phyloP scores from a whole-genome alignment of 1,140 invertebrate genomes.

The Cyphomyrmex costatus region DNA sequence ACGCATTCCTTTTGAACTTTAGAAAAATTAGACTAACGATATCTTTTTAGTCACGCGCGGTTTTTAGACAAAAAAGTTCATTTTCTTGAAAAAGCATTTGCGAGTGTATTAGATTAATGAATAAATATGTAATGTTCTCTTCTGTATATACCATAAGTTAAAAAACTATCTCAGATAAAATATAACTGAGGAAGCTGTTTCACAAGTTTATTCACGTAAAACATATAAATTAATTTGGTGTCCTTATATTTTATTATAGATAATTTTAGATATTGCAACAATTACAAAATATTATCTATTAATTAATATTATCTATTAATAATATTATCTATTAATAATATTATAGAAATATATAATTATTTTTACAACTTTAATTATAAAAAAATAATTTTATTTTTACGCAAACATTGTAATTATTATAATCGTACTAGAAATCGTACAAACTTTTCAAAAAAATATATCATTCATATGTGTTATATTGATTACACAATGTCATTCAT shows the following conservation, averaged over 20 bases:
- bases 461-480: background rate
- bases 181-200: slow-evolving; percentile 2
- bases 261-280: background rate
- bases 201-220: background rate
- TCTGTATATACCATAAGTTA: background rate
- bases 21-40: background rate
- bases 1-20: background rate
- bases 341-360: background rate
- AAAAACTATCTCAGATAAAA: background rate
- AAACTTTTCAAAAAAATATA: background rate
- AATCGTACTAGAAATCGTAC: background rate
- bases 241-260: background rate
- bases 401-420: no score
- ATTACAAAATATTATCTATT: background rate
- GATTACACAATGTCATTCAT: background rate
- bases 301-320: slow-evolving; percentile 15
- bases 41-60: background rate
- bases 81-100: background rate
- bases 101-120: background rate
- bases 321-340: slow-evolving; percentile 14
- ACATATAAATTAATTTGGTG: background rate
- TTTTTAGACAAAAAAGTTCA: background rate
- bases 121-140: slow-evolving; percentile 19
- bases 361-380: background rate
- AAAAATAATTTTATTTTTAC: no score